Conservation (phyloP, 1,140 invertebrate genomes). For the Ruditapes philippinarum region DNA sequence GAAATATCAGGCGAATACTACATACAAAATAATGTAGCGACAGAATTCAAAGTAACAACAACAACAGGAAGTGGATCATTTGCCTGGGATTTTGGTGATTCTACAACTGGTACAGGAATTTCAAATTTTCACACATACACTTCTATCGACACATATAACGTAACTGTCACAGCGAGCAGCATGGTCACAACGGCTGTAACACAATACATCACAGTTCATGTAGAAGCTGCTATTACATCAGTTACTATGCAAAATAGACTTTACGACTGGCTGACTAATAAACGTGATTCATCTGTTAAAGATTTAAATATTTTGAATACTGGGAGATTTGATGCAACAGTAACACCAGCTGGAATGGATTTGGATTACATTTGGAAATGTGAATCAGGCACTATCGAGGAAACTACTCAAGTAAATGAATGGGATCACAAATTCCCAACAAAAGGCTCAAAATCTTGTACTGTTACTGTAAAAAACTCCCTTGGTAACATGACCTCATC, state of each 20-base stretch:
- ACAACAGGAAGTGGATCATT: conserved; percentile 55
- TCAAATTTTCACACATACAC: conserved; percentile 13
- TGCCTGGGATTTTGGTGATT: conserved; percentile 60
- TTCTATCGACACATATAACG: neutral
- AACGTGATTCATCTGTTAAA: neutral
- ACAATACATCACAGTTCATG: conserved; percentile 15
- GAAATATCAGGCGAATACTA: conserved; percentile 1
- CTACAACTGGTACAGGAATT: neutral
- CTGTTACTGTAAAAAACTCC: conserved; percentile 23
- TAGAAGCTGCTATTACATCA: neutral
- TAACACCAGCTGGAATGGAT: neutral
- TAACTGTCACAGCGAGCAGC: conserved; percentile 38
- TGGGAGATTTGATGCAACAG: conserved; percentile 5
- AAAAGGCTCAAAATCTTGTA: conserved; percentile 16
- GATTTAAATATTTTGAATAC: conserved; percentile 8
- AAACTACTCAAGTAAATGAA: neutral
- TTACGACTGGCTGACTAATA: neutral
- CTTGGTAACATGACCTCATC: conserved; percentile 36
- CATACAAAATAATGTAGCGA: neutral
- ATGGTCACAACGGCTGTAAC: neutral
- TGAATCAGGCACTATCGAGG: neutral
- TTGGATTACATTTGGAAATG: conserved; percentile 24
- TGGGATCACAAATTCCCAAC: conserved; percentile 2
- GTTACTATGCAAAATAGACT: neutral
- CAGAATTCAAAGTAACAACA: conserved; percentile 33